Evolutionary conservation across 2,888 invertebrate species (phyloP), one percentile per base, ranked within the genome.

Genomic region (Trissoscelio sp.): DNA sequence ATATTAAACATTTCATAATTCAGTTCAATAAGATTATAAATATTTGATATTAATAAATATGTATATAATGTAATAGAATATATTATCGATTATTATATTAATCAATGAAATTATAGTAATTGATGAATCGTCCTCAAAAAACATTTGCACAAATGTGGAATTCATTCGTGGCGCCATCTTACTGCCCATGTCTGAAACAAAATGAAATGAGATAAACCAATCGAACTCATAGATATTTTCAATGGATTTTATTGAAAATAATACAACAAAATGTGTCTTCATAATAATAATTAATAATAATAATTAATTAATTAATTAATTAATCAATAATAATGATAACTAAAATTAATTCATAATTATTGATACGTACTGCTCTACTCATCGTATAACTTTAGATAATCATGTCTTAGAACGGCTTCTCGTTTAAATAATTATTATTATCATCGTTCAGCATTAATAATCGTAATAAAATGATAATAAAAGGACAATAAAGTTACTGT

Each of bases 241-340:
- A 89, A 89, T 90, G 84, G 88, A 90, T 91, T 91, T 91, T 91
- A 91, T 91, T 91, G 91, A 90, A 91, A 91, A 91, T 91, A 91
- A 91, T 91, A 91, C 91, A 91, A 91, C 91, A 91, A 91, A 91
- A 91, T 91, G 88, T 90, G 87, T 91, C 87, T 88, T 88, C 85
- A 87, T 89, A 88, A 89, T 91, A 89, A 88, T 89, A 88, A 79
- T 66, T 34, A 62, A 62, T 62, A 51, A 74, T 87, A 86, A 88
- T 87, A 72, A 60, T 88, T 85, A 44, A 44, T 44, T 7, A 44
- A 88, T 86, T 87, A 83, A 88, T 86, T 87, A 84, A 87, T 87
- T 90, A 89, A 88, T 87, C 51, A 79, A 88, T 87, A 66, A 79
- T 88, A 85, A 87, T 88, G 86, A 86, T 88, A 88, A 89, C 88